A percentile compares a stretch with the other conserved stretches of the same genome.
Conservation (phyloP, 2,888 invertebrate species). For the Hydraecia micacea region DNA sequence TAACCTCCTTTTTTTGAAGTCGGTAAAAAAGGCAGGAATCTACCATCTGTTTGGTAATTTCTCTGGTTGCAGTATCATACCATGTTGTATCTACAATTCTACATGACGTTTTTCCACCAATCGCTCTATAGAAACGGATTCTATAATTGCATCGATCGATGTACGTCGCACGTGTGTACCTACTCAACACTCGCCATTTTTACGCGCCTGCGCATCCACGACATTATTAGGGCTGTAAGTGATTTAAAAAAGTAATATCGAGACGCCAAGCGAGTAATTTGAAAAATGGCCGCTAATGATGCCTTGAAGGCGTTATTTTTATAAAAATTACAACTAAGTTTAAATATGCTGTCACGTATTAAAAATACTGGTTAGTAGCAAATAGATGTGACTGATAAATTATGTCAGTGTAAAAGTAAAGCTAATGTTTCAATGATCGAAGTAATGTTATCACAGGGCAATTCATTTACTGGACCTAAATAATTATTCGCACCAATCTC, state of each 20-base stretch:
- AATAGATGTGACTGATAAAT: neutral
- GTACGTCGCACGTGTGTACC: conserved; percentile 47
- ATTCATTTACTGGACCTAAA: conserved; percentile 40
- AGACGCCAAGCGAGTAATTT: conserved; percentile 44
- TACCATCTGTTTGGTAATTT: neutral
- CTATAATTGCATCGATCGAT: conserved; percentile 50
- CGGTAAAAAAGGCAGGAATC: neutral
- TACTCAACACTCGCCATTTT: conserved; percentile 48
- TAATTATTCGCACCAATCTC: conserved; percentile 52
- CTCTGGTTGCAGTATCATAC: too few species aligned
- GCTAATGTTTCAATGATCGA: conserved; percentile 31
- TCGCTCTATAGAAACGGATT: conserved; percentile 29
- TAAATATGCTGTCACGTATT: neutral
- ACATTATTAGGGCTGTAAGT: conserved; percentile 47
- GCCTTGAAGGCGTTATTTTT: conserved; percentile 21
- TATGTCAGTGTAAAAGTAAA: conserved; percentile 36
- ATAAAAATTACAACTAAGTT: conserved; percentile 24
- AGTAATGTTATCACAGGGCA: conserved; percentile 23
- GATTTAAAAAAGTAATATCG: conserved; percentile 52
- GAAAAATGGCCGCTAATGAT: conserved; percentile 44
- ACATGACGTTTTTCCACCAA: neutral
- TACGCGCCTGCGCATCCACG: conserved; percentile 39
- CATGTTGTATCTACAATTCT: conserved; percentile 2
- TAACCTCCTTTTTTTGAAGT: too few species aligned
- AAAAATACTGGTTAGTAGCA: neutral